Conservation (phyloP, 2,888 invertebrate species). For the Euphydryas editha region DNA sequence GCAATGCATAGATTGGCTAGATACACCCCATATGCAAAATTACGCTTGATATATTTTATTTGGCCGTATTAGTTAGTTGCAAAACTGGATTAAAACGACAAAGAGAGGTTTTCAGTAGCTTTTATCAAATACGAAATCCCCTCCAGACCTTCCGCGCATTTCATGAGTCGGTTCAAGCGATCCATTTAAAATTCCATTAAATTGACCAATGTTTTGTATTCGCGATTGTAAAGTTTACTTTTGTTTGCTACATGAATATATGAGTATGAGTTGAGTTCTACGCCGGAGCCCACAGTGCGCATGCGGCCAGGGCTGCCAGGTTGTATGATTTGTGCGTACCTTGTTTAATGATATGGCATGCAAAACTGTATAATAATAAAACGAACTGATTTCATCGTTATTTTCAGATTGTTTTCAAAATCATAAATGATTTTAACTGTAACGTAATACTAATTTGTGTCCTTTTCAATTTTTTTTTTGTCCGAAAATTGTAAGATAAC, state of each 20-base stretch:
- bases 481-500: background rate
- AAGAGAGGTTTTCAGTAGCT: slow-evolving; percentile 60
- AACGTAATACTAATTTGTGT: background rate
- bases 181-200: background rate
- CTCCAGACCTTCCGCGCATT: slow-evolving; percentile 78
- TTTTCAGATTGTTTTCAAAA: background rate
- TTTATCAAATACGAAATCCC: slow-evolving; percentile 65
- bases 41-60: slow-evolving; percentile 65
- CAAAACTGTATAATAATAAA: background rate
- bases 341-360: slow-evolving; percentile 1
- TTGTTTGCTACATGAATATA: slow-evolving; percentile 32
- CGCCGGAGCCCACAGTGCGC: slow-evolving; percentile 45
- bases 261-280: background rate
- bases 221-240: slow-evolving; percentile 41
- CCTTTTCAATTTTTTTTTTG: background rate
- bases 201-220: slow-evolving; percentile 28
- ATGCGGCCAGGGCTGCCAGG: slow-evolving; percentile 9
- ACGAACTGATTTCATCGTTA: background rate
- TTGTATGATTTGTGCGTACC: background rate
- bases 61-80: slow-evolving; percentile 68
- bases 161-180: slow-evolving; percentile 62
- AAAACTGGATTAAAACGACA: slow-evolving; percentile 53
- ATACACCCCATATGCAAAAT: slow-evolving; percentile 66
- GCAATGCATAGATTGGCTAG: slow-evolving; percentile 69
- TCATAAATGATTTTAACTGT: background rate